phyloP scores from a whole-genome alignment of 1,140 invertebrate genomes.

The Arion vulgaris region DNA sequence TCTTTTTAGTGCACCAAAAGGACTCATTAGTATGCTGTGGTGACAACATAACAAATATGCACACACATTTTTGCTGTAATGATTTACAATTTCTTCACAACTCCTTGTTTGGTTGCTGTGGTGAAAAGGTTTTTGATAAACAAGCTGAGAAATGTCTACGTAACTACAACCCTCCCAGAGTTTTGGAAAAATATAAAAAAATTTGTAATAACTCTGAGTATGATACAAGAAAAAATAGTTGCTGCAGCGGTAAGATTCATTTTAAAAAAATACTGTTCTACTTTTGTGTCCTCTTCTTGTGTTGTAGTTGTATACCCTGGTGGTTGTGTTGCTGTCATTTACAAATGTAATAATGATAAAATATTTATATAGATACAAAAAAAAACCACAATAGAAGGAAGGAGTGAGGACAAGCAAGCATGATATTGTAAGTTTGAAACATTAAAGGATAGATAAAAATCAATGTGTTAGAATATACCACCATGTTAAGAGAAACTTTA shows the following conservation, averaged over 20 bases:
- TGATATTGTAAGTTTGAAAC: too few species aligned
- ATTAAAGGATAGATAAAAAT: too few species aligned
- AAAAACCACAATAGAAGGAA: too few species aligned
- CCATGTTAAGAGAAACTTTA: too few species aligned
- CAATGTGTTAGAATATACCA: too few species aligned
- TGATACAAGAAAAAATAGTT: not conserved
- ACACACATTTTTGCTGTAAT: constrained; percentile 7
- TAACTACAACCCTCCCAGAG: not conserved
- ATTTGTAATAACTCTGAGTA: not conserved
- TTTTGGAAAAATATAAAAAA: not conserved
- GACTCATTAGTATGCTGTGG: not conserved
- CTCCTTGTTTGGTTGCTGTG: not conserved
- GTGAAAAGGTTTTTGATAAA: not conserved
- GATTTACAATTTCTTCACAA: not conserved
- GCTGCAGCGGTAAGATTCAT: constrained; percentile 15
- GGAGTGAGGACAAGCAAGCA: too few species aligned
- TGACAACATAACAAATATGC: not conserved
- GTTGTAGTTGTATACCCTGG: not conserved
- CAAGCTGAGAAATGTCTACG: not conserved
- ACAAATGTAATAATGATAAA: too few species aligned
- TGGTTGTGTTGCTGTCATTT: too few species aligned
- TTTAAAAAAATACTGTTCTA: not conserved
- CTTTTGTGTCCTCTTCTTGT: not conserved
- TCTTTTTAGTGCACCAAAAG: not conserved
- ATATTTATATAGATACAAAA: too few species aligned